Evolutionary conservation across 2,888 invertebrate species (phyloP), one percentile per base, ranked within the genome.

Genomic region (Podotricha telesiphe): DNA sequence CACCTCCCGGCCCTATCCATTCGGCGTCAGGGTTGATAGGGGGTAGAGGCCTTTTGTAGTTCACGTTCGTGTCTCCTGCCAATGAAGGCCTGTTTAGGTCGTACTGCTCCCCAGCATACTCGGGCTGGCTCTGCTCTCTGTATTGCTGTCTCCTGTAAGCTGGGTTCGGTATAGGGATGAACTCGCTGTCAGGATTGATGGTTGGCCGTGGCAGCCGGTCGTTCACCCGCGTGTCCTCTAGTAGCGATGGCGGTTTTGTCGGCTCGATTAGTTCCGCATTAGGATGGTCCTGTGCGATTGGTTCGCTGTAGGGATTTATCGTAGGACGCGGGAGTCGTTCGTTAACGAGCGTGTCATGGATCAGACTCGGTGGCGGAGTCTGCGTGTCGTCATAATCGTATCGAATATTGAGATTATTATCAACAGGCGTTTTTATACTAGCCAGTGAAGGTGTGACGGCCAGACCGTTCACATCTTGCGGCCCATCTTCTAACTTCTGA

Each of bases 111-210:
- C 83, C 88, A 10, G 86, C 84, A 76, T 77, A 91, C 72, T 86
- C 86, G 45, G 87, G 88, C 79, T 87, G 89, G 42, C 81, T 79
- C 67, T 81, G 80, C 68, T 77, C 77, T 72, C 87, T 82, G 78
- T 88, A 90, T 66, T 89, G 87, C 69, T 86, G 85, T 19, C 81
- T 82, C 58, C 89, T 82, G 78, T 89, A 91, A 22, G 86, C 88
- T 8, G 93, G 92, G 75, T 91, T 89, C 53, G 89, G 87, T 71
- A 93, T 94, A 2, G 93, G 93, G 61, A 92, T 85, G 76, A 93
- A 93, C 86, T 96, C 96, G 79, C 95, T 95, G 79, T 96, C 95
- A 0, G 95, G 96, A 80, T 97, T 95, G 61, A 96, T 92, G 7
- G 94, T 87, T 0, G 96, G 96, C 72, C 95, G 84, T 15, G 96